These are phyloP conservation scores for Ophioderma brevispina DNA, from an alignment of 35 echinoderm and acorn worm species.

Conservation along the genomic window DNA sequence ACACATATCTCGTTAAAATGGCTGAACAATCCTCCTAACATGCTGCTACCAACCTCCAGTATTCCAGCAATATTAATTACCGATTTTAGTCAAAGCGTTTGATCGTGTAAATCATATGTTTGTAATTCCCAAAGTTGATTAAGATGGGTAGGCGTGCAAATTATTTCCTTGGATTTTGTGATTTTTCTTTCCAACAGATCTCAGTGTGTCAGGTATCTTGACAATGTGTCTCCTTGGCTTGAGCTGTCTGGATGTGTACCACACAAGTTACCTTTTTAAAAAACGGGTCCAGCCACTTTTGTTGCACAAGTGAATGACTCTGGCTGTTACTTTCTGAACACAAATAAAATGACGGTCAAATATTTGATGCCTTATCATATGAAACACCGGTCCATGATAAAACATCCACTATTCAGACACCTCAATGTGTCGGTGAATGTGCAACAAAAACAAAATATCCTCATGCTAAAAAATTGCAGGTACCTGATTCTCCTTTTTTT, in stretches of 20 bases:
- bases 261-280: slow-evolving; percentile 33
- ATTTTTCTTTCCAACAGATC: neutral
- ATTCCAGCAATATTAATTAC: neutral
- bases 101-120: slow-evolving; percentile 11
- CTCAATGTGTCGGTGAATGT: too few species aligned
- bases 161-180: neutral
- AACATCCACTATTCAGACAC: too few species aligned
- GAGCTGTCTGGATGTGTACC: slow-evolving; percentile 15
- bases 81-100: slow-evolving; percentile 19
- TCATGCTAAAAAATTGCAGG: too few species aligned
- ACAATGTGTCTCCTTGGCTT: neutral
- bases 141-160: neutral
- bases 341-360: too few species aligned
- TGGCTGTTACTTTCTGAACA: too few species aligned
- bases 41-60: slow-evolving; percentile 16
- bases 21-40: slow-evolving; percentile 21
- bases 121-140: neutral
- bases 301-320: too few species aligned
- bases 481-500: too few species aligned
- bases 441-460: too few species aligned
- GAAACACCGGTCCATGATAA: too few species aligned
- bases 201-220: slow-evolving; percentile 12
- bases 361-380: too few species aligned
- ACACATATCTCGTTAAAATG: slow-evolving; percentile 28
- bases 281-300: neutral